Evolutionary conservation across 2,113 vertebrate species (phyloP), one percentile per base, ranked within the genome.

Genomic region (Dasyprocta punctata): DNA sequence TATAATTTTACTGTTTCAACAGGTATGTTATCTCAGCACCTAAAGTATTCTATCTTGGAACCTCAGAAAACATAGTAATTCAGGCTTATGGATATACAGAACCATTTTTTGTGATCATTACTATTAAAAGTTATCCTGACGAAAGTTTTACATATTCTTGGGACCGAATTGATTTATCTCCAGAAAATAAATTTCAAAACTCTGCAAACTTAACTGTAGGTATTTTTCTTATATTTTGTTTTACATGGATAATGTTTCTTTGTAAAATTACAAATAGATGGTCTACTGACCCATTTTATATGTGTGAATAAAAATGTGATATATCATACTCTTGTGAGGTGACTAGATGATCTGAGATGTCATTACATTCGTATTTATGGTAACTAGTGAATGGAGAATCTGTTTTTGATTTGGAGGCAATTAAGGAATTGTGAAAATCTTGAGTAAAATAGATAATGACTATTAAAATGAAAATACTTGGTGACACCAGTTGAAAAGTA

Each of bases 11-110:
- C 92, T 96, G 22, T 82, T 96, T 98, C 86, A 7, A 2, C 94
- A 99, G 99, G 7, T 99, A 98, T 41, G 94, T 99, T 94, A 93
- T 99, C 26, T 99, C 99, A 30, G 99, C 99, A 47, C 99, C 99
- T 33, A 98, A 98, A 92, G 75, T 97, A 2, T 88, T 99, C 71
- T 98, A 98, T 33, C 88, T 98, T 71, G 99, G 99, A 7, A 98
- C 99, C 0, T 52, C 96, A 65, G 98, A 99, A 96, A 99, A 98
- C 11, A 98, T 99, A 9, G 93, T 99, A 30, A 69, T 99, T 75
- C 99, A 99, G 98, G 89, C 99, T 90, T 99, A 99, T 93, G 99
- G 98, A 33, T 99, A 99, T 14, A 58, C 98, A 0, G 5, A 98
- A 10, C 98, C 98, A 13, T 98, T 99, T 93, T 73, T 4, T 0